Conservation (phyloP, 2,113 vertebrate genomes). For the Pygoscelis adeliae region DNA sequence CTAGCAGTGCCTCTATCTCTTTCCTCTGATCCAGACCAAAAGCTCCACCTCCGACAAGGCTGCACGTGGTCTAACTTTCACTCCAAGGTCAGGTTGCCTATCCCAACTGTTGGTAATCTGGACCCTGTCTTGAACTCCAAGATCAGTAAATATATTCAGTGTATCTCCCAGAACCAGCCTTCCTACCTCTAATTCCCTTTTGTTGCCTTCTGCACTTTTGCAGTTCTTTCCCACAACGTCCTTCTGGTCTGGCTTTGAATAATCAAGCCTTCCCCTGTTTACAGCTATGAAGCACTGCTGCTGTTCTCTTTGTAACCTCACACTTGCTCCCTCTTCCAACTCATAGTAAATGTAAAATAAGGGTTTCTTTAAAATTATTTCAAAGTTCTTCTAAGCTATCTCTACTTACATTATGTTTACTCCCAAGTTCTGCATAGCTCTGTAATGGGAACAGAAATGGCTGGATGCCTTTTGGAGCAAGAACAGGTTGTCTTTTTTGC, state of each 20-base stretch:
- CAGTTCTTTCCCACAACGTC: rapidly evolving
- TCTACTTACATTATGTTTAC: neutral
- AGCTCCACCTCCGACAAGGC: rapidly evolving
- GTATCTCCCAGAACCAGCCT: neutral
- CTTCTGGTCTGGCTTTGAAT: neutral
- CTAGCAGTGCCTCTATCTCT: too few species aligned
- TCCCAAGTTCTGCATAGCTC: rapidly evolving
- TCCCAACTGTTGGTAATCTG: too few species aligned
- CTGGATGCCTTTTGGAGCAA: neutral
- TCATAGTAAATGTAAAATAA: neutral
- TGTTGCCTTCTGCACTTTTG: neutral
- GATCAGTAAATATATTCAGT: neutral
- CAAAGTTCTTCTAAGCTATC: neutral
- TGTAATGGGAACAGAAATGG: neutral
- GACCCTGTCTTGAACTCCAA: neutral
- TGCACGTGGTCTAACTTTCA: neutral
- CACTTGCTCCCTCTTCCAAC: neutral
- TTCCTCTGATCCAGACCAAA: neutral
- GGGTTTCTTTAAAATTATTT: neutral
- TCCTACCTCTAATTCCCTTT: neutral
- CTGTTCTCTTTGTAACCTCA: neutral
- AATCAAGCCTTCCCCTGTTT: neutral
- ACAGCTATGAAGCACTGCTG: neutral
- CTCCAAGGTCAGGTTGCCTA: neutral
- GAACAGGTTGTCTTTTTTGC: neutral